A percentile compares a stretch with the other conserved stretches of the same genome.
Evolutionary conservation across 1,140 invertebrate species (phyloP).

Genomic region (Cryptotermes secundus): DNA sequence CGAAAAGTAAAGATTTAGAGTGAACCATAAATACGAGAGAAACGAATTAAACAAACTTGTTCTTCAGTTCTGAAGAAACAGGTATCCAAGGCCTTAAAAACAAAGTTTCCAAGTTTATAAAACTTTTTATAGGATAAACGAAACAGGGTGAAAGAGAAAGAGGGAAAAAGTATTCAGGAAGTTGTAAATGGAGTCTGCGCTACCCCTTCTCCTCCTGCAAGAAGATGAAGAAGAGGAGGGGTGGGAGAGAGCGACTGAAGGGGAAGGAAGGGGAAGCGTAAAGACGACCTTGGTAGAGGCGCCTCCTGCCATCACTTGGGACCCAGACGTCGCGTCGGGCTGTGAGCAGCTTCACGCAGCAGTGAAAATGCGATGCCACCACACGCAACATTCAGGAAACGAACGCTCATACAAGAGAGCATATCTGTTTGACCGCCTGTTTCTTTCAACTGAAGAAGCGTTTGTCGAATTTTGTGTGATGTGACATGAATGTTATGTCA

Average conservation of each 20-base stretch:
- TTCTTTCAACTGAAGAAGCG: too few relatives aligned
- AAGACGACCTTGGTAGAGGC: conserved; percentile 21
- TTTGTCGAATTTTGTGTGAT: too few relatives aligned
- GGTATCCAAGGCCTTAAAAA: background rate
- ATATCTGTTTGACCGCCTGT: too few relatives aligned
- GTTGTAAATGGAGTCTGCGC: conserved; percentile 15
- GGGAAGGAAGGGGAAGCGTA: background rate
- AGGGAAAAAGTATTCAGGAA: background rate
- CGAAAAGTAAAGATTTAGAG: background rate
- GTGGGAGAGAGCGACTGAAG: too few relatives aligned
- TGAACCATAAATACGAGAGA: background rate
- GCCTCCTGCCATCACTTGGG: conserved; percentile 19
- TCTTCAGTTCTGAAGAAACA: background rate
- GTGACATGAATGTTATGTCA: too few relatives aligned
- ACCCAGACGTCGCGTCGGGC: background rate
- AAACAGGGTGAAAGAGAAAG: background rate
- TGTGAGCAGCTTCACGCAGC: background rate
- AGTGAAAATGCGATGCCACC: too few relatives aligned
- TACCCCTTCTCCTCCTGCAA: background rate
- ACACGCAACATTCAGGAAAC: too few relatives aligned
- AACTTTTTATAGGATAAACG: conserved; percentile 4
- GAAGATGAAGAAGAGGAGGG: background rate
- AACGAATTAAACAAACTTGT: background rate
- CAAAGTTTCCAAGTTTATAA: background rate
- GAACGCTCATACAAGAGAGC: too few relatives aligned